These are phyloP conservation scores for Gypaetus barbatus DNA, from an alignment of 2,797 vertebrate genomes.

Conservation along the genomic window DNA sequence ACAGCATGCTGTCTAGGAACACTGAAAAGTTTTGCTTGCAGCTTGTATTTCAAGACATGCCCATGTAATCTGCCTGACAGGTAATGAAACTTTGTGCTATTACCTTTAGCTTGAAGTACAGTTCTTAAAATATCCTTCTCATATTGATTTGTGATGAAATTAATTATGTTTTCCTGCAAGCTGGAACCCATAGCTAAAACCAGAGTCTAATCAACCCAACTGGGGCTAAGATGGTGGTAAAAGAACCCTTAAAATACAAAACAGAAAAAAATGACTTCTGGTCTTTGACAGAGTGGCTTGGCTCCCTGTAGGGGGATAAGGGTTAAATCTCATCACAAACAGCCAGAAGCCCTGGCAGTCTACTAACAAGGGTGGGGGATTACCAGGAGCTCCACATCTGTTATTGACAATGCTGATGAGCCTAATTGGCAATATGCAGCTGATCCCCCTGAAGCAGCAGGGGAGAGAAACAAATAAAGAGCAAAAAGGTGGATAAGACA, in stretches of 20 bases:
- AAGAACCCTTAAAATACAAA: not conserved
- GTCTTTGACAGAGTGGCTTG: not conserved
- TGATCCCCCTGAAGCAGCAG: conserved; percentile 54
- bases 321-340: conserved; percentile 45
- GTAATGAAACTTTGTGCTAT: conserved; percentile 17
- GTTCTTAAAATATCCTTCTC: conserved; percentile 56
- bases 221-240: not conserved
- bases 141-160: conserved; percentile 64
- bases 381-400: conserved; percentile 55
- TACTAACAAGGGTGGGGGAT: conserved; percentile 47
- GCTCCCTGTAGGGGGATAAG: not conserved
- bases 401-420: conserved; percentile 67
- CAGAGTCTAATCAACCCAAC: conserved; percentile 5
- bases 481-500: not conserved
- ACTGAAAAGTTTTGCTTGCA: not conserved
- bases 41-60: conserved; percentile 10
- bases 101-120: conserved; percentile 52
- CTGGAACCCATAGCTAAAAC: not conserved
- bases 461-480: conserved; percentile 48
- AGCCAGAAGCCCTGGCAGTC: conserved; percentile 46
- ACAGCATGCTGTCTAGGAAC: not conserved
- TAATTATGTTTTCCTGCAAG: conserved; percentile 56
- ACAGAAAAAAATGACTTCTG: not conserved
- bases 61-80: conserved; percentile 34
- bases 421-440: conserved; percentile 58